phyloP scores from a whole-genome alignment of 2,888 invertebrate genomes.

The Pammene aurita region DNA sequence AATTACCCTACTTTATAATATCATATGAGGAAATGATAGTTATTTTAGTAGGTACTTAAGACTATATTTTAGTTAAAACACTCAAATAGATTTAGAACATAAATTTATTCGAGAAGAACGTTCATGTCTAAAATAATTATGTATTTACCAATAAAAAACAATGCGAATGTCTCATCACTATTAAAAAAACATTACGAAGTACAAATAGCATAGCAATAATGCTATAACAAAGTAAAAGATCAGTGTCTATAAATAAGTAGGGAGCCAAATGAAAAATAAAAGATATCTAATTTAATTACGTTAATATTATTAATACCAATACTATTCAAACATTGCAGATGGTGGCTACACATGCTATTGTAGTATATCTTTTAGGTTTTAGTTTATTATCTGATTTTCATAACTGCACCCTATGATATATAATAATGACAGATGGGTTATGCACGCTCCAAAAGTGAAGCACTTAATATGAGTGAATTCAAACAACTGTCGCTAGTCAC shows the following conservation, averaged over 20 bases:
- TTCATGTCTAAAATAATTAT: conserved; percentile 67
- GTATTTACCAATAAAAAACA: conserved; percentile 77
- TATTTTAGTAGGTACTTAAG: too few relatives aligned
- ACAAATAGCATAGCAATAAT: conserved; percentile 44
- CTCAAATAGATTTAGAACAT: conserved; percentile 63
- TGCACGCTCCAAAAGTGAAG: too few relatives aligned
- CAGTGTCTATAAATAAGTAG: conserved; percentile 47
- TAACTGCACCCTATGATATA: background rate
- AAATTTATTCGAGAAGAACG: conserved; percentile 75
- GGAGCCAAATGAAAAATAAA: conserved; percentile 41
- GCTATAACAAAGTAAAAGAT: conserved; percentile 46
- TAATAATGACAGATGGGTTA: too few relatives aligned
- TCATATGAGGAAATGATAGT: too few relatives aligned
- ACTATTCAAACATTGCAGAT: conserved; percentile 14
- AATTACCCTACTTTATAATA: too few relatives aligned
- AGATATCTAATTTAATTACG: conserved; percentile 15
- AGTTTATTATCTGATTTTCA: conserved; percentile 1
- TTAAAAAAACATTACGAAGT: conserved; percentile 45
- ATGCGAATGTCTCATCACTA: conserved; percentile 58
- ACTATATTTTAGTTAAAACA: conserved; percentile 29
- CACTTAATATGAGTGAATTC: too few relatives aligned
- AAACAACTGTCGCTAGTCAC: too few relatives aligned
- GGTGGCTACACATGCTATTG: conserved; percentile 11
- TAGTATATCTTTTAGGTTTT: background rate
- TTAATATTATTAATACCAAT: conserved; percentile 18